These are phyloP conservation scores for Trogon melanurus DNA, from an alignment of 2,113 vertebrate species.

Conservation along the genomic window DNA sequence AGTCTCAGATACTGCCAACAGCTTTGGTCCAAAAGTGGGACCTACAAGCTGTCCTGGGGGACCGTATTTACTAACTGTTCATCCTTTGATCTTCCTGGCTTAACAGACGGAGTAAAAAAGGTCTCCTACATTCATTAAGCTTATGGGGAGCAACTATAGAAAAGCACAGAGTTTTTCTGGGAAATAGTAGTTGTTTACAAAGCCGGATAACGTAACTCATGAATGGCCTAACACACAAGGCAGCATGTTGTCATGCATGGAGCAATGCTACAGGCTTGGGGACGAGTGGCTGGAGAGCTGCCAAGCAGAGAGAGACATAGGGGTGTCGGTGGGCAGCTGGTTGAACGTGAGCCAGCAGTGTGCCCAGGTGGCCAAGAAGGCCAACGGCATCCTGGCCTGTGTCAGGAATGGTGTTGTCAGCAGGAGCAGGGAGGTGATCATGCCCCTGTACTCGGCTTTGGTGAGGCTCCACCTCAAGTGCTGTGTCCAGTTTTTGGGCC, in stretches of 20 bases:
- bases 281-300: no score
- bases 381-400: rapidly evolving
- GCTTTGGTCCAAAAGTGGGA: not conserved
- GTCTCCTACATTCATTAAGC: not conserved
- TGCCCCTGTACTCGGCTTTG: no score
- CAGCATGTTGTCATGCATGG: not conserved
- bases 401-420: not conserved
- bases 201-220: not conserved
- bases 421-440: no score
- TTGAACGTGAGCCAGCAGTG: rapidly evolving
- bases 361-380: not conserved
- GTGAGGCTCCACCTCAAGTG: no score
- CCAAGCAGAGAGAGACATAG: no score
- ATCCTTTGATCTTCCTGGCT: not conserved
- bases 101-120: not conserved
- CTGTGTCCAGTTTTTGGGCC: no score
- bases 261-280: no score
- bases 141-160: not conserved
- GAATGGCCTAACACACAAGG: not conserved
- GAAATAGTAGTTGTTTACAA: not conserved
- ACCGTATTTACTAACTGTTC: rapidly evolving
- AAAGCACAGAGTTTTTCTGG: not conserved
- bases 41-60: not conserved
- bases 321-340: no score
- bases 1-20: not conserved